Evolutionary conservation across 2,888 invertebrate species (phyloP).

Genomic region (Cataglyphis cursor): DNA sequence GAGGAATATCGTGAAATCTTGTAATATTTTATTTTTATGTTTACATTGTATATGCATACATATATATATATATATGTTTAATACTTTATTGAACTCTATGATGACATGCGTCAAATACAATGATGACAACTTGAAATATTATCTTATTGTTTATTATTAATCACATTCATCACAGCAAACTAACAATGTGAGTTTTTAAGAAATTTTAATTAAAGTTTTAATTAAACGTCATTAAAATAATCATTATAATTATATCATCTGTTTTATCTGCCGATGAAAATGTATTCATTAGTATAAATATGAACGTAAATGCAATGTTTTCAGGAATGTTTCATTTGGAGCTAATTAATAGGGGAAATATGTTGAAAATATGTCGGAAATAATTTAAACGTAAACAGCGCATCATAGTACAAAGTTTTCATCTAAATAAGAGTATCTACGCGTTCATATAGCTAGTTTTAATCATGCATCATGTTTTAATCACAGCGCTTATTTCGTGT

Average conservation of each 20-base stretch:
- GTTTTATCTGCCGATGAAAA: conserved; percentile 16
- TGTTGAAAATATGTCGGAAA: conserved; percentile 9
- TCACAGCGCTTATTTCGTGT: not conserved
- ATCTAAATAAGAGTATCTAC: conserved; percentile 14
- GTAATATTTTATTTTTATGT: not conserved
- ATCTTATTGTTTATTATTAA: not conserved
- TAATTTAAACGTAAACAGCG: conserved; percentile 25
- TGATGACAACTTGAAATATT: not conserved
- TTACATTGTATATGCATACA: not conserved
- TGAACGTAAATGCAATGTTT: conserved; percentile 25
- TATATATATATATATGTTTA: not conserved
- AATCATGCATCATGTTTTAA: not conserved
- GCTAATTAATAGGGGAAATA: conserved; percentile 33
- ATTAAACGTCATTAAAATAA: conserved; percentile 37
- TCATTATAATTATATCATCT: conserved; percentile 12
- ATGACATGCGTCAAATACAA: not conserved
- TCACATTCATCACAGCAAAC: not conserved
- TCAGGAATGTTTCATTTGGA: conserved; percentile 19
- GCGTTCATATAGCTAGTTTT: not conserved
- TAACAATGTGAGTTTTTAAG: not conserved
- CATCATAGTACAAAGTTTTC: conserved; percentile 1
- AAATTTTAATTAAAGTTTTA: conserved; percentile 36
- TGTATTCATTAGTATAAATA: conserved; percentile 33
- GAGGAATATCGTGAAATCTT: not conserved
- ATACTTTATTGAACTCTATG: not conserved